Evolutionary conservation across 2,888 invertebrate species (phyloP), one percentile per base, ranked within the genome.

Genomic region (Hirtodrosophila cameraria): DNA sequence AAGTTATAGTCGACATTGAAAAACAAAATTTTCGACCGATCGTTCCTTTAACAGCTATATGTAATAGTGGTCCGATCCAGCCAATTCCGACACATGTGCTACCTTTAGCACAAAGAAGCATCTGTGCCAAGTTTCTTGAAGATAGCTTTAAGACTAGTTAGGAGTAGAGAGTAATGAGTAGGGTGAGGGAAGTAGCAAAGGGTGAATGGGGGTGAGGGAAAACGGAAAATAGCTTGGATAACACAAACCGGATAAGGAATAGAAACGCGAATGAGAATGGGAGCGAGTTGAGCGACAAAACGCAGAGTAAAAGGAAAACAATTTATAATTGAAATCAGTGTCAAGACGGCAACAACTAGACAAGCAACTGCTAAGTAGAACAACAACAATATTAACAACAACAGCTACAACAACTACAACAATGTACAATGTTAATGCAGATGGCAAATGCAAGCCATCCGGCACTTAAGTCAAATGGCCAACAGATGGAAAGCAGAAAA

Each of bases 271-370:
- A 31, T 13, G 48, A 12, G 9, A 48, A 28, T n/a, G 55, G 16
- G 48, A 58, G 30, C 45, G 45, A 38, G 38, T 38, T 27, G 46
- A 43, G 38, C 15, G 33, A 49, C 16, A 36, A 38, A 30, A 43
- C 48, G 5, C 18, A 36, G 46, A 3, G 31, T 12, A 27, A 41
- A 50, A 60, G 38, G 11, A 62, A 70, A 73, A 69, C 72, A 83
- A 80, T 83, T 80, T 80, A 77, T 80, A 80, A 80, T 80, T 80
- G 84, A 80, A 80, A 83, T 83, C 79, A 83, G 79, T 80, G 84
- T 83, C 75, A 75, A 62, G 72, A 64, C 45, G 35, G 35, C 38
- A 67, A 27, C 48, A 50, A 30, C 16, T 59, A 12, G n/a, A n/a
- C n/a, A n/a, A n/a, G n/a, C n/a, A n/a, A n/a, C n/a, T n/a, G n/a